Base-by-base conservation (phyloP, 2,888 invertebrate species). In the Acleris cristana region DNA sequence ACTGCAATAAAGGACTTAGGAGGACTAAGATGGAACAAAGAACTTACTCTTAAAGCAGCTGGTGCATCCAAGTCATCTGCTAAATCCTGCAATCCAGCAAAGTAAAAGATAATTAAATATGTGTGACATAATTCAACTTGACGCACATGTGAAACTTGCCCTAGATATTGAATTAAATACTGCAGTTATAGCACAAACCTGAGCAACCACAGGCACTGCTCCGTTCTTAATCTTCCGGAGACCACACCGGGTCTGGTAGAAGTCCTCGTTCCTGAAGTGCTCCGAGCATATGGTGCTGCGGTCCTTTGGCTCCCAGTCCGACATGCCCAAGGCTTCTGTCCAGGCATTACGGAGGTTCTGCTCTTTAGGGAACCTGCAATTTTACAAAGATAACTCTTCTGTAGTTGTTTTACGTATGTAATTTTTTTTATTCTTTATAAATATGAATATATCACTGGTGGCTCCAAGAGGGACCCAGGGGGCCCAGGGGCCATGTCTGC, bases 211-310 rank as follows among this genome's bases (percentile, higher is more conserved):
- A 0, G 90, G 90, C 0, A 89, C 80, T 0, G 87, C 87, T 0
- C 86, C 85, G 53, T 65, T 78, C 54, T 80, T 86, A 2, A 90
- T 78, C 58, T 81, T 86, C 49, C 84, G 70, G 3, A 86, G 58
- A 0, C 90, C 90, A 34, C 76, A 76, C 18, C 81, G 83, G 0
- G 89, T 89, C 21, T 79, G 71, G 49, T 87, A 89, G 56, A 90
- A 83, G 64, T 90, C 87, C 6, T 85, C 82, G 19, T 76, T 77
- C 0, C 75, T 71, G 58, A 91, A 91, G 57, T 91, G 90, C n/a
- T 88, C 85, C 0, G 90, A 90, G 59, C 90, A 91, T 3, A 91
- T 76, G 0, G 84, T 75, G 51, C 88, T 89, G 0, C 85, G 72
- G 0, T 88, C 88, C 52, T 82, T 86, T 0, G 85, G 86, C 68